Conservation (phyloP, 2,797 vertebrate species). For the Muscicapa striata region DNA sequence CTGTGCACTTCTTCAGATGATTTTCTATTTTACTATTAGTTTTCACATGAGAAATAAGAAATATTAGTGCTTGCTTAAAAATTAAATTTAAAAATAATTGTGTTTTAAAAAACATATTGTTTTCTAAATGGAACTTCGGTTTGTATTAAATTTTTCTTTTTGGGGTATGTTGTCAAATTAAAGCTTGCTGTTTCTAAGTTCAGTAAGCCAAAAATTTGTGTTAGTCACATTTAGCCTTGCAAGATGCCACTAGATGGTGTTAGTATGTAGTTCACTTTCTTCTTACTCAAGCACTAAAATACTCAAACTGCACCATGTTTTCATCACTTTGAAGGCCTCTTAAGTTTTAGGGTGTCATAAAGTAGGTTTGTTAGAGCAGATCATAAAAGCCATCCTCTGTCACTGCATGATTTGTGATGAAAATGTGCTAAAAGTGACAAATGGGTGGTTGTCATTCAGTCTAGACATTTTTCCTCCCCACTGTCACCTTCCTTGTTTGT, state of each 20-base stretch:
- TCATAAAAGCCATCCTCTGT: neutral
- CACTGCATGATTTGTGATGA: neutral
- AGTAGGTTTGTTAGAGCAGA: neutral
- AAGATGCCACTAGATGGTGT: slow-evolving; percentile 69
- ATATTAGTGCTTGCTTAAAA: neutral
- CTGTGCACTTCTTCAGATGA: neutral
- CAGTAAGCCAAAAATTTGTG: neutral
- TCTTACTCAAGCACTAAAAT: neutral
- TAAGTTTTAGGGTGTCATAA: neutral
- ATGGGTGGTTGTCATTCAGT: neutral
- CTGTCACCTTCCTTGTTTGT: neutral
- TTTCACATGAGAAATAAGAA: neutral
- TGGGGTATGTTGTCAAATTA: neutral
- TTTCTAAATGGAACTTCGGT: neutral
- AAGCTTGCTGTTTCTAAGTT: neutral
- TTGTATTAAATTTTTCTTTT: neutral
- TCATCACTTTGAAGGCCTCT: neutral
- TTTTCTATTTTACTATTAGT: neutral
- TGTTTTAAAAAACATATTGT: neutral
- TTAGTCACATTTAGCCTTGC: slow-evolving; percentile 11
- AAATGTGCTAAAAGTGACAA: neutral
- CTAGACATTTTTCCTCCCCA: neutral
- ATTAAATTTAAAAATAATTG: neutral
- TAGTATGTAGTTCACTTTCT: slow-evolving; percentile 44
- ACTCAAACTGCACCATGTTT: neutral